phyloP scores from a whole-genome alignment of 1,140 invertebrate genomes.

The Eubasilissa regina region DNA sequence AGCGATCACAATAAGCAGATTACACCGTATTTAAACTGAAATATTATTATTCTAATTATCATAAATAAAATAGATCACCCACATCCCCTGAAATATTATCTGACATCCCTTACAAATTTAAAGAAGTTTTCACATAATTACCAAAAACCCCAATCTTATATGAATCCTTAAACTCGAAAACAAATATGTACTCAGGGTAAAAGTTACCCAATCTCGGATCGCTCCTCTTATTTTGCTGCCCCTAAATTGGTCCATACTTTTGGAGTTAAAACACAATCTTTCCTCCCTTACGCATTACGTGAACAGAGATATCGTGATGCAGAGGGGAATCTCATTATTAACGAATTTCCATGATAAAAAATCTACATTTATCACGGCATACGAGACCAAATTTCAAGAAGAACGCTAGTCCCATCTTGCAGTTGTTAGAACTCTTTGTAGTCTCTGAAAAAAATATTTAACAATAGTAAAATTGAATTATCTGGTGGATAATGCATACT shows the following conservation, averaged over 20 bases:
- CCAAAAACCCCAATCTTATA: too few relatives aligned
- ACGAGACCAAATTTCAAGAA: neutral
- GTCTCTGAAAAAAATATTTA: neutral
- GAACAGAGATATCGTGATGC: neutral
- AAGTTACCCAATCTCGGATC: too few relatives aligned
- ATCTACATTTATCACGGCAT: constrained; percentile 28
- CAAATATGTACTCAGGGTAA: too few relatives aligned
- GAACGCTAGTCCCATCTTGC: neutral
- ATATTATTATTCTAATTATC: too few relatives aligned
- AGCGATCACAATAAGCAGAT: too few relatives aligned
- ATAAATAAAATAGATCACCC: too few relatives aligned
- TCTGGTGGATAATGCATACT: neutral
- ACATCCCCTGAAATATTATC: too few relatives aligned
- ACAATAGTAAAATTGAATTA: neutral
- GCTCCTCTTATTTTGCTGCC: neutral
- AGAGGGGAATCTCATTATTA: constrained; percentile 19
- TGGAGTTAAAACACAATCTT: neutral
- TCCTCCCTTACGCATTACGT: neutral
- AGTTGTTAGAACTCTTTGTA: neutral
- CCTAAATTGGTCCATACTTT: constrained; percentile 10
- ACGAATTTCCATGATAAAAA: constrained; percentile 31
- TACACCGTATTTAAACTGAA: too few relatives aligned
- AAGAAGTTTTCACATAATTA: too few relatives aligned
- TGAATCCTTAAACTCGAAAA: too few relatives aligned
- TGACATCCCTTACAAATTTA: too few relatives aligned